These are phyloP conservation scores for Porites rus DNA, from an alignment of 92 coral and sea anemone species.

Conservation along the genomic window DNA sequence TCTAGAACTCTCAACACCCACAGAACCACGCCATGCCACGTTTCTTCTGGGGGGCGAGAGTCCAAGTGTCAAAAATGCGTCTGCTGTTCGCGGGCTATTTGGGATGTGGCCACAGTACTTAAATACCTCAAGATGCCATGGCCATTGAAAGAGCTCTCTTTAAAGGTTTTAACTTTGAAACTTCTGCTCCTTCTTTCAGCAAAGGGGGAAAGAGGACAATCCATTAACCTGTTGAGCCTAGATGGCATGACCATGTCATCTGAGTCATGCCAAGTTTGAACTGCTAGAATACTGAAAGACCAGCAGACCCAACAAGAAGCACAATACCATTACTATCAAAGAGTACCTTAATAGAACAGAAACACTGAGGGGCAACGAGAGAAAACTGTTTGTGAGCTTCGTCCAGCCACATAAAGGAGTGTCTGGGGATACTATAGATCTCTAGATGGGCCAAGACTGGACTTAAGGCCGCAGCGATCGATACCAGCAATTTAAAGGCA, in stretches of 20 bases:
- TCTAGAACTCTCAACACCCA: too few relatives aligned
- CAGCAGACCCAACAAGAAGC: constrained; percentile 42
- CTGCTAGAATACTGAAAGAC: constrained; percentile 53
- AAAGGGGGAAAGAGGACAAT: constrained; percentile 56
- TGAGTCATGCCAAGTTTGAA: constrained; percentile 26
- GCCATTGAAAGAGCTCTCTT: constrained; percentile 27
- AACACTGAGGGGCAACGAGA: constrained; percentile 17
- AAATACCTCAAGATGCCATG: constrained; percentile 28
- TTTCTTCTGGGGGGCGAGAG: too few relatives aligned
- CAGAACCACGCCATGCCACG: too few relatives aligned
- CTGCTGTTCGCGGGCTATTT: background rate
- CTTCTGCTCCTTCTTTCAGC: constrained; percentile 49
- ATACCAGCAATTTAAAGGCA: constrained; percentile 20
- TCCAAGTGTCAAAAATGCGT: too few relatives aligned
- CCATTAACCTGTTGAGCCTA: constrained; percentile 46
- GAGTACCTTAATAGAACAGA: constrained; percentile 34
- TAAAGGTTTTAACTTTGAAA: constrained; percentile 52
- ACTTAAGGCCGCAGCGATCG: constrained; percentile 25
- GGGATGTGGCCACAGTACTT: constrained; percentile 57
- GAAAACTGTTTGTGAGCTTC: constrained; percentile 48
- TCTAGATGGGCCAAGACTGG: constrained; percentile 26
- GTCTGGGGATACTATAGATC: constrained; percentile 38
- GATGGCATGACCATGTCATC: constrained; percentile 26
- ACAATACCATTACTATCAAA: constrained; percentile 13
- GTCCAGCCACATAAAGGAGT: constrained; percentile 57